Conservation (phyloP, 2,797 vertebrate species). For the Numenius phaeopus region DNA sequence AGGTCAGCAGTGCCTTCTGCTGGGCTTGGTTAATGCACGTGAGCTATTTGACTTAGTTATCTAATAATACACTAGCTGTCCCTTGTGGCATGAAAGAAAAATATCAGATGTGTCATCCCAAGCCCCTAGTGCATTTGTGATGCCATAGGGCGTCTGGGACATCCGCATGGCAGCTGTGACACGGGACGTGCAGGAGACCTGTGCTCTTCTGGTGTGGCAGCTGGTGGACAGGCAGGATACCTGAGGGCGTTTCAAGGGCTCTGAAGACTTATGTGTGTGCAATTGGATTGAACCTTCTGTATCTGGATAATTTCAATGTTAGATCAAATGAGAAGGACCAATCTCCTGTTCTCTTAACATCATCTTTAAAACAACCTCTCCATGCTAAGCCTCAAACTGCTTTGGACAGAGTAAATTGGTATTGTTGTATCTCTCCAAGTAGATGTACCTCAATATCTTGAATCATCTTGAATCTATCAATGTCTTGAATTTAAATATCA, state of each 20-base stretch:
- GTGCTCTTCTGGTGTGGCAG: neutral
- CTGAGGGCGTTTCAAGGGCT: neutral
- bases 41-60: neutral
- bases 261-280: neutral
- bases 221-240: neutral
- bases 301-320: neutral
- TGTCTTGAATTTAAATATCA: neutral
- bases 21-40: accelerated
- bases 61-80: neutral
- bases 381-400: neutral
- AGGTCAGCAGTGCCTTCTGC: neutral
- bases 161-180: neutral
- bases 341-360: neutral
- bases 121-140: neutral
- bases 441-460: neutral
- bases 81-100: neutral
- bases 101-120: neutral
- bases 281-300: neutral
- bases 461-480: no score
- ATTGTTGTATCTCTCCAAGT: neutral
- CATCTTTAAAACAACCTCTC: neutral
- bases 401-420: neutral
- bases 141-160: neutral
- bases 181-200: neutral
- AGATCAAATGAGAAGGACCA: neutral